Percentiles rank a stretch among this genome's conserved stretches.
Conservation (phyloP, 2,113 vertebrate species). For the Anolis carolinensis region DNA sequence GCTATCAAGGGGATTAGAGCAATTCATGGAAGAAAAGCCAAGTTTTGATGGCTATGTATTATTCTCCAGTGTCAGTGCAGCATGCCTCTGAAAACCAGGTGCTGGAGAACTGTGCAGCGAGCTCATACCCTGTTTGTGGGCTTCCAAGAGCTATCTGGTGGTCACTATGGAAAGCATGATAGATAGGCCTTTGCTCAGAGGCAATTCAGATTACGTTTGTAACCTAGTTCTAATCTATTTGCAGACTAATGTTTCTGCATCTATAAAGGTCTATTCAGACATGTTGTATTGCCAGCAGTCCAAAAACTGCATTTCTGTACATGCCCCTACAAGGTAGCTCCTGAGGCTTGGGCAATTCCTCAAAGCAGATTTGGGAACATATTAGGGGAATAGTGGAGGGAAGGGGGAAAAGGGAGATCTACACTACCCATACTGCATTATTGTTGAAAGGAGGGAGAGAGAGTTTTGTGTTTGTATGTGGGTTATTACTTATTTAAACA, state of each 20-base stretch:
- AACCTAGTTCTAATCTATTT: too few species aligned
- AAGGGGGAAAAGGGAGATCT: neutral
- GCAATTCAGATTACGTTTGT: neutral
- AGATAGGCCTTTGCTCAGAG: neutral
- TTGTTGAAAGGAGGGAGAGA: neutral
- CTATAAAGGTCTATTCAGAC: neutral
- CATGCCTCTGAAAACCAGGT: neutral
- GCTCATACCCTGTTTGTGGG: too few species aligned
- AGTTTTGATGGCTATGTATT: neutral
- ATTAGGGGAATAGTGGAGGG: neutral
- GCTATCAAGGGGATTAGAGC: neutral
- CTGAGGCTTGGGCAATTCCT: neutral
- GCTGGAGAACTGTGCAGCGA: neutral
- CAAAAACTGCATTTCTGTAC: neutral
- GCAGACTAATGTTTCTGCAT: neutral
- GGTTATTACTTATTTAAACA: neutral
- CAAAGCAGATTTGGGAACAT: neutral
- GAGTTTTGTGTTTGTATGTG: too few species aligned
- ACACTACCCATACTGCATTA: neutral
- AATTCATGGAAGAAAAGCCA: too few species aligned
- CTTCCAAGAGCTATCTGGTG: too few species aligned
- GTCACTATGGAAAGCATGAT: neutral
- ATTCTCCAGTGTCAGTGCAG: neutral
- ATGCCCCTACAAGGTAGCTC: neutral
- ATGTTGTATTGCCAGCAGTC: neutral